Base-by-base conservation (phyloP, 1,140 invertebrate genomes). In the Agrilus planipennis region DNA sequence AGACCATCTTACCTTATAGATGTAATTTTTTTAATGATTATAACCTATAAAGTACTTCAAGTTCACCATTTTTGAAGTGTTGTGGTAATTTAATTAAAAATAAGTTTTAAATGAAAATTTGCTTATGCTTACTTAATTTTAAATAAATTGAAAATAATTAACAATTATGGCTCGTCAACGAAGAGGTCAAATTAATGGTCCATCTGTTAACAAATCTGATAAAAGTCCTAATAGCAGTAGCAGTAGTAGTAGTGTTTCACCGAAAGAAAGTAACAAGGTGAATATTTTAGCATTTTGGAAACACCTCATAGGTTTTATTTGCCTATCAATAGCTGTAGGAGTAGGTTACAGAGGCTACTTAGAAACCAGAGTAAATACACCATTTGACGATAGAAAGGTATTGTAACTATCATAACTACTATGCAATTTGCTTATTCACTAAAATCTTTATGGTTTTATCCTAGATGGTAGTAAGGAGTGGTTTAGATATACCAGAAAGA, bases 331-430 rank as follows among this genome's bases (percentile, higher is more conserved):
- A 38, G 80, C 83, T 14, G 70, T 71, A 3, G 81, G 79, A 58
- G 79, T 86, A 46, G 79, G 78, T 25, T 87, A 84, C 49, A 65
- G 81, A 50, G 84, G 87, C 7, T 88, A 89, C 55, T 62, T 89
- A 22, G 85, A 89, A 62, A 89, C 88, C 1, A 69, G 84, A 44
- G 84, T 95, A 0, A 89, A 87, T 54, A 91, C 87, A 2, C 89
- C 88, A 0, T 78, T 84, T 39, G 73, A 83, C 55, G 71, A 75
- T 30, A 72, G 79, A 44, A 85, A 81, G 68, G 83, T 86, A 28
- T 27, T 34, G 3, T n/a, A 11, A 5, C 10, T 31, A 14, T 31
- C 9, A 14, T 31, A 27, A 27, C 23, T 9, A 9, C 23, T 9
- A 7, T 25, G 6, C n/a, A 7, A n/a, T 25, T 25, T 7, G 23